A percentile compares a stretch with the other conserved stretches of the same genome.
These are phyloP conservation scores for Campylomormyrus numenius DNA, from an alignment of 2,113 vertebrate species.

Conservation along the genomic window DNA sequence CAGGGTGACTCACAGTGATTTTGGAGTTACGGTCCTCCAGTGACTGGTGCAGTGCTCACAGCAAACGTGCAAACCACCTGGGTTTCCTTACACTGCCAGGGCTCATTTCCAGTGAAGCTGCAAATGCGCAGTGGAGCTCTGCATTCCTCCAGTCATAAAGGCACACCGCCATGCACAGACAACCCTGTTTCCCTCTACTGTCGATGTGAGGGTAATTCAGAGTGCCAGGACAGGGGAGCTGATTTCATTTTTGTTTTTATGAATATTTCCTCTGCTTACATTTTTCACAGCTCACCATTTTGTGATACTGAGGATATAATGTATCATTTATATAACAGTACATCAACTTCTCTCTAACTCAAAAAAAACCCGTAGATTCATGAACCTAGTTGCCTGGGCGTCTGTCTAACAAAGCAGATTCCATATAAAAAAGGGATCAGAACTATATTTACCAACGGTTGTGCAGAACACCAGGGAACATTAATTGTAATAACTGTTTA, in stretches of 20 bases:
- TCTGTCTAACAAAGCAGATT: not conserved
- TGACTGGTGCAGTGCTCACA: not conserved
- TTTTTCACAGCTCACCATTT: not conserved
- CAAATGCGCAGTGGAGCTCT: not conserved
- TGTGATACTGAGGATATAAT: not conserved
- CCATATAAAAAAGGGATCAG: not conserved
- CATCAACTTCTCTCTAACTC: not conserved
- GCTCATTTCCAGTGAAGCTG: not conserved
- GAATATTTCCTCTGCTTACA: not conserved
- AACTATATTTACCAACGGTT: not conserved
- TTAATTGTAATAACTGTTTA: not conserved
- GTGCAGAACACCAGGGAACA: not conserved
- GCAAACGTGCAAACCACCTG: not conserved
- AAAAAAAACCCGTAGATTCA: not conserved
- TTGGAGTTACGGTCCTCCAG: not conserved
- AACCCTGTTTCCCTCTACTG: not conserved
- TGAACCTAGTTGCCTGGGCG: not conserved
- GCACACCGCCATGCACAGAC: not conserved
- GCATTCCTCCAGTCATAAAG: not conserved
- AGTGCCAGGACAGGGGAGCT: not conserved
- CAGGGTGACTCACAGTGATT: not conserved
- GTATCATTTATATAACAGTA: not conserved
- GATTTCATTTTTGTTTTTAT: not conserved
- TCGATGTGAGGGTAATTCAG: not conserved
- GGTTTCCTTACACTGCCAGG: not conserved